Evolutionary conservation across 2,113 vertebrate species (phyloP), one percentile per base, ranked within the genome.

Genomic region (Vidua macroura): DNA sequence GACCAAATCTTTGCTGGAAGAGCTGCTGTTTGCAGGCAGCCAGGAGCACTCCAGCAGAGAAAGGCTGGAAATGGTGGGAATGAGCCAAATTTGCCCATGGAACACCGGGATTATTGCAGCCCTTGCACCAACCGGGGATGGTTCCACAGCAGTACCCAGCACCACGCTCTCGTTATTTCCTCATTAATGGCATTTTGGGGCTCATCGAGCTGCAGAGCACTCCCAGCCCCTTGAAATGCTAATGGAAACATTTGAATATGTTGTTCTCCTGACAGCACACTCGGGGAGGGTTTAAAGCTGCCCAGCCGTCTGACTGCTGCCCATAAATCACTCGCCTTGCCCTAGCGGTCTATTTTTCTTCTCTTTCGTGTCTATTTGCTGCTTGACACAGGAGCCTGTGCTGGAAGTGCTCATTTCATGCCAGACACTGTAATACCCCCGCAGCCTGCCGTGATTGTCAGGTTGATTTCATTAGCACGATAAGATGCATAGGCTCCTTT

Each of bases 391-490:
- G 96, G 97, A 97, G 97, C 90, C 97, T 93, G 95, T 64, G 97
- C 96, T 97, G 96, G 96, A 84, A 96, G 94, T 92, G 96, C 96
- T 98, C 96, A 96, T 96, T 98, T 93, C 95, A 95, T 97, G 91
- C 90, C 97, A 98, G 97, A 97, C 97, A 66, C 92, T 89, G 95
- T 93, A 98, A 97, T 97, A 84, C 96, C 95, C 83, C 93, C 94
- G 90, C 97, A 96, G 97, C 95, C 94, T 94, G 94, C 98, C 95
- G 83, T 90, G 97, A 96, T 96, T 97, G 97, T 98, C 97, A 97
- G 97, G 98, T 96, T 98, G 98, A 98, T 98, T 97, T 98, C 97
- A 97, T 98, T 97, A 98, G 97, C 79, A 95, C 96, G 98, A 98
- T 98, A 98, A 98, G 97, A 98, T 97, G 96, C 98, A 97, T 96